Conservation (phyloP, 2,797 vertebrate species). For the Melanogrammus aeglefinus region DNA sequence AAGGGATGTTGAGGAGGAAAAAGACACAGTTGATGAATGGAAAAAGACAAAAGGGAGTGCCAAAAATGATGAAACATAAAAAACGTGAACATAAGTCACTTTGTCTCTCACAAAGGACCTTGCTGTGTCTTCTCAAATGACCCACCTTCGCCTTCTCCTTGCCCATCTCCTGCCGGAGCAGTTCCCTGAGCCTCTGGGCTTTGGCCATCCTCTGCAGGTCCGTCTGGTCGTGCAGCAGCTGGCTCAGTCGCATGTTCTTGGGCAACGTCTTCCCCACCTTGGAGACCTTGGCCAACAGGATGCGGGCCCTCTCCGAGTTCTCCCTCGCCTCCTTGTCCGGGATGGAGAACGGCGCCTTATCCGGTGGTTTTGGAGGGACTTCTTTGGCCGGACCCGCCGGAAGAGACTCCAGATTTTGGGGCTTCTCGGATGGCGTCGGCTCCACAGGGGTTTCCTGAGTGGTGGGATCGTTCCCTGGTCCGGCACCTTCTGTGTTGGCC, state of each 20-base stretch:
- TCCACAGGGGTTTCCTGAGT: conserved; percentile 8
- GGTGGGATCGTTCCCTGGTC: conserved; percentile 37
- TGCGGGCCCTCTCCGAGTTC: conserved; percentile 63
- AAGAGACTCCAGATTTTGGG: conserved; percentile 21
- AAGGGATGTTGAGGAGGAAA: neutral
- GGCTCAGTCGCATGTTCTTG: conserved; percentile 44
- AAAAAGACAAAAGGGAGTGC: neutral
- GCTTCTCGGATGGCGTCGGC: conserved; percentile 7
- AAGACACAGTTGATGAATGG: neutral
- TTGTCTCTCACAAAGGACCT: neutral
- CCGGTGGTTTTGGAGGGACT: conserved; percentile 35
- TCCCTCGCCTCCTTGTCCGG: conserved; percentile 51
- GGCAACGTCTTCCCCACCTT: conserved; percentile 30
- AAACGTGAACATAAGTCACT: neutral
- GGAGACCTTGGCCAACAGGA: conserved; percentile 43
- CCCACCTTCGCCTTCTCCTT: conserved; percentile 81
- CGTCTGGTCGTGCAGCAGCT: conserved; percentile 73
- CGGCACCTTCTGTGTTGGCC: conserved; percentile 41
- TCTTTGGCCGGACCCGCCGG: conserved; percentile 36
- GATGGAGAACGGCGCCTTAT: conserved; percentile 42
- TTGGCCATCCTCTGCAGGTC: conserved; percentile 85
- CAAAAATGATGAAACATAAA: neutral
- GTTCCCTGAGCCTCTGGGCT: conserved; percentile 84
- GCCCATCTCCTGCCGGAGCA: conserved; percentile 84
- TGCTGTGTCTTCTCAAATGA: neutral